Evolutionary conservation across 2,797 vertebrate genomes (phyloP), one percentile per base, ranked within the genome.

Genomic region (Myoxocephalus aenaeus): DNA sequence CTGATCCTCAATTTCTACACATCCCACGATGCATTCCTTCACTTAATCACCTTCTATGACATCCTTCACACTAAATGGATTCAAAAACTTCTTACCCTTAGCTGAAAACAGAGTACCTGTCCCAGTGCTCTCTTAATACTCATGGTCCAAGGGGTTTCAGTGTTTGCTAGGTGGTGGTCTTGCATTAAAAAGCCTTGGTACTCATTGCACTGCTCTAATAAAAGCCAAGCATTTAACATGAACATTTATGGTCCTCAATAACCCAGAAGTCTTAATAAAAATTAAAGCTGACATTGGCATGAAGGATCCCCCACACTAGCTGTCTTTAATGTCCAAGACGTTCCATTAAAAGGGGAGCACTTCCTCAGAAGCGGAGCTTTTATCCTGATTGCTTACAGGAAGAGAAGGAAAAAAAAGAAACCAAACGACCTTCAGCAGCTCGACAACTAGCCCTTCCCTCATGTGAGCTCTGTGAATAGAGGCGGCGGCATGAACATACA

Each of bases 311-410:
- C 92, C 88, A 90, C 88, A 82, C 87, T 89, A 87, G 86, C 90
- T 88, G 92, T 94, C 93, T 94, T 95, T 96, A 96, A 96, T 96
- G 95, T 95, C 93, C 91, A 92, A 94, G 92, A 92, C 88, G 82
- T 95, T 95, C 94, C 94, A 96, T 96, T 96, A 96, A 94, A 95
- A 93, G 88, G 76, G 86, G 90, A 93, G 93, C 94, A 95, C 95
- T 94, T 95, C 94, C 94, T 94, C 87, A 86, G 87, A 93, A 94
- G 94, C 79, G 44, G 92, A 93, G 95, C 96, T 96, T 95, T 96
- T 96, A 96, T 95, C 93, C 93, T 96, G 96, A 96, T 96, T 96
- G 93, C 95, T 96, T 96, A 96, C 95, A 93, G 95, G 96, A 96
- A 96, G 86, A 92, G 90, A 80, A 83, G 36, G 14, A 4, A 14